Conservation (phyloP, 2,888 invertebrate genomes). For the Tachina lurida region DNA sequence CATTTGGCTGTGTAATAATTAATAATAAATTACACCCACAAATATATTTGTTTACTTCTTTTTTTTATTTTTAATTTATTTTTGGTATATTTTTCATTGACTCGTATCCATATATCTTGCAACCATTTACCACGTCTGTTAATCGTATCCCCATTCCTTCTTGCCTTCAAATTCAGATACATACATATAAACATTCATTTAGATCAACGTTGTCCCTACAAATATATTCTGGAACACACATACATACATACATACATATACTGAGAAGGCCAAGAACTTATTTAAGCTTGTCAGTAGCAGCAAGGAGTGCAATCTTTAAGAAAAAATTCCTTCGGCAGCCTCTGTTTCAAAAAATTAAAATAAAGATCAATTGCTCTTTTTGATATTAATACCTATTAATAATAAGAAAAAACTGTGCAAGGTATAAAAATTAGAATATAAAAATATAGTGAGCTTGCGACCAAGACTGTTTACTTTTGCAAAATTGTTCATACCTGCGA, state of each 20-base stretch:
- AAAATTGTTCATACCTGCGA: no score
- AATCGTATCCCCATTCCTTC: conserved; percentile 21
- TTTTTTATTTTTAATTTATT: not conserved
- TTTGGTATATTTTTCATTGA: conserved; percentile 27
- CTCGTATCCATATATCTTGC: conserved; percentile 21
- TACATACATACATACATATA: not conserved
- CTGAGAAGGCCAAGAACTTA: conserved; percentile 1
- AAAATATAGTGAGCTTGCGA: no score
- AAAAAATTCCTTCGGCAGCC: not conserved
- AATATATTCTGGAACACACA: conserved; percentile 14
- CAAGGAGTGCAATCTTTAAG: not conserved
- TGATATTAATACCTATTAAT: no score
- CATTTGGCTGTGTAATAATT: conserved; percentile 71
- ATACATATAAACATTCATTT: conserved; percentile 22
- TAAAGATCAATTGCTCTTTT: not conserved
- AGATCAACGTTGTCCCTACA: conserved; percentile 33
- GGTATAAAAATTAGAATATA: no score
- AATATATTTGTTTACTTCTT: conserved; percentile 19
- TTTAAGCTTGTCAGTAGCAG: not conserved
- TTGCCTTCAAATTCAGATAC: conserved; percentile 16
- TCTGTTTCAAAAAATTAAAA: no score
- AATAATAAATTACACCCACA: conserved; percentile 74
- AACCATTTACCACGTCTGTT: conserved; percentile 29
- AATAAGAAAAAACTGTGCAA: no score
- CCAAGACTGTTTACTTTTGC: no score